phyloP scores from a whole-genome alignment of 1,140 invertebrate species.

The Drosophila miranda region DNA sequence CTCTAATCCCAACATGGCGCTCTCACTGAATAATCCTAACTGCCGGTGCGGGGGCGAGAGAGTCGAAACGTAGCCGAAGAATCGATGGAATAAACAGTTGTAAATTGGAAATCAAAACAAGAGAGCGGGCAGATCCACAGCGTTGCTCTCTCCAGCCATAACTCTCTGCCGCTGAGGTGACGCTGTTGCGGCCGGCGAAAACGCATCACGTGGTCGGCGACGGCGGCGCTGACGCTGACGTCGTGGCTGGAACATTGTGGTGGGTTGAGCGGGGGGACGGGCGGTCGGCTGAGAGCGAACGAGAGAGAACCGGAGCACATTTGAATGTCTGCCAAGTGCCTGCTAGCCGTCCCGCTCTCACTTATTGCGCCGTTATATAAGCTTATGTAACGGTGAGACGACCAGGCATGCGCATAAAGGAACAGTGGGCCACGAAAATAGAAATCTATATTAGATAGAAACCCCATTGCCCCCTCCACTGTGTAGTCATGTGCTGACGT shows the following conservation, averaged over 20 bases:
- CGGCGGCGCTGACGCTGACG: not conserved
- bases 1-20: constrained; percentile 8
- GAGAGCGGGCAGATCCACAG: constrained; percentile 33
- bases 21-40: constrained; percentile 27
- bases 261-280: constrained; percentile 14
- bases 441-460: constrained; percentile 29
- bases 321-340: constrained; percentile 20
- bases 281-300: constrained; percentile 7
- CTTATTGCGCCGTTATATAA: constrained; percentile 61
- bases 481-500: constrained; percentile 15
- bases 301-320: constrained; percentile 14
- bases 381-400: constrained; percentile 68
- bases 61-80: constrained; percentile 22
- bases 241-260: constrained; percentile 15
- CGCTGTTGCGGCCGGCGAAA: constrained; percentile 28
- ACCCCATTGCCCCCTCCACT: constrained; percentile 5
- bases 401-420: constrained; percentile 63
- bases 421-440: constrained; percentile 67
- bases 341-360: constrained; percentile 42
- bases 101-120: constrained; percentile 68
- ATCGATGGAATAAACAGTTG: constrained; percentile 20
- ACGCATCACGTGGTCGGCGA: constrained; percentile 46
- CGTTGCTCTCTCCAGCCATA: constrained; percentile 1
- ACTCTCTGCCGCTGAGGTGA: constrained; percentile 8
- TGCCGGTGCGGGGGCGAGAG: constrained; percentile 37